phyloP scores from a whole-genome alignment of 2,797 vertebrate genomes.

The Notolabrus celidotus region DNA sequence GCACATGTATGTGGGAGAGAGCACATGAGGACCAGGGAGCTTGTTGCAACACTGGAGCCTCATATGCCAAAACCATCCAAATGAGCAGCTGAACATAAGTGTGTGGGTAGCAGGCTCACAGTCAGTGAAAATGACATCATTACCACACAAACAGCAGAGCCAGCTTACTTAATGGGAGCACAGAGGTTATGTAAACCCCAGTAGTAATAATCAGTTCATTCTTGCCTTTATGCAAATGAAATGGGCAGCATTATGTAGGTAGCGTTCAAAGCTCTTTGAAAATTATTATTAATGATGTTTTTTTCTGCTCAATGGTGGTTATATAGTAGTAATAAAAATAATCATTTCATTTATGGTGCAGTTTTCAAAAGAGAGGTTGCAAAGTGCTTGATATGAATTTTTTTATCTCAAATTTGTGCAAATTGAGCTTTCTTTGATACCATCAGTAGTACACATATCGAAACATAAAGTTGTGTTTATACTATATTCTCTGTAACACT shows the following conservation, averaged over 20 bases:
- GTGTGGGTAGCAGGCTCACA: conserved; percentile 41
- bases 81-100: conserved; percentile 46
- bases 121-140: conserved; percentile 54
- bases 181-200: conserved; percentile 20
- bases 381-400: too few species aligned
- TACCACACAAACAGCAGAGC: conserved; percentile 28
- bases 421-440: neutral
- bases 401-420: too few species aligned
- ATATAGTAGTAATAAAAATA: too few species aligned
- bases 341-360: too few species aligned
- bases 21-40: neutral
- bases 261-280: too few species aligned
- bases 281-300: too few species aligned
- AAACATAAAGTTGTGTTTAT: conserved; percentile 23
- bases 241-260: too few species aligned
- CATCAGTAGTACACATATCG: neutral
- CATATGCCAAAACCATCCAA: conserved; percentile 30
- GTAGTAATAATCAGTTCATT: too few species aligned
- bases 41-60: conserved; percentile 8
- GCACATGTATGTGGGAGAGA: conserved; percentile 18
- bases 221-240: too few species aligned
- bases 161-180: conserved; percentile 26
- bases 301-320: too few species aligned
- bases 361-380: too few species aligned
- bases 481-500: conserved; percentile 17